Conservation (phyloP, 2,888 invertebrate species). For the Polymixis lichenea region DNA sequence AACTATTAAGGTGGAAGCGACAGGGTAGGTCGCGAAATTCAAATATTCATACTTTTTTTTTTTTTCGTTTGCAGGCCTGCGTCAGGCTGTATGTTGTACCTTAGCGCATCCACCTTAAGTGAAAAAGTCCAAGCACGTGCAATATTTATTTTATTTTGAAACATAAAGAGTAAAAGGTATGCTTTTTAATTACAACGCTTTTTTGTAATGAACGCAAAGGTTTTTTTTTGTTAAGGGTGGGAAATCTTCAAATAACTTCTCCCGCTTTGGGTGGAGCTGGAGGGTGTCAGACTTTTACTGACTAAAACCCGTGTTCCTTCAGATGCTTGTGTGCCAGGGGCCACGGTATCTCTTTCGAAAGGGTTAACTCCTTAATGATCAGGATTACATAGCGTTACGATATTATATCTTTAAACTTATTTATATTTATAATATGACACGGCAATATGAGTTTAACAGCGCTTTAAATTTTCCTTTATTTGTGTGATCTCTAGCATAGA, state of each 20-base stretch:
- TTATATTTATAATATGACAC: conserved; percentile 42
- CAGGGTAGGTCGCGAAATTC: too few species aligned
- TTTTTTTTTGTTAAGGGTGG: too few species aligned
- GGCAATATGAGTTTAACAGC: conserved; percentile 49
- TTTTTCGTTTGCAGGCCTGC: too few species aligned
- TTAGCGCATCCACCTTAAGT: not conserved
- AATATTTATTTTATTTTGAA: conserved; percentile 45
- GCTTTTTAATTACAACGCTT: conserved; percentile 39
- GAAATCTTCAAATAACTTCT: too few species aligned
- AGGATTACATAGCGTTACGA: conserved; percentile 48
- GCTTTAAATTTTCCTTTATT: conserved; percentile 45
- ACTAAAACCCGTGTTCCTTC: too few species aligned
- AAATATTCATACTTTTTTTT: too few species aligned
- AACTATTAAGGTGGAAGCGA: conserved; percentile 3
- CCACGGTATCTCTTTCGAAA: too few species aligned
- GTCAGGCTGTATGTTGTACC: too few species aligned
- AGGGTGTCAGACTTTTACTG: too few species aligned
- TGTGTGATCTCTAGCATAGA: conserved; percentile 58
- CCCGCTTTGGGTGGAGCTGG: too few species aligned
- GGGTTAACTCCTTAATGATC: conserved; percentile 29
- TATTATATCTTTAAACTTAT: conserved; percentile 24
- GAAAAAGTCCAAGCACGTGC: conserved; percentile 18
- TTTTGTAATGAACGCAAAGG: conserved; percentile 11
- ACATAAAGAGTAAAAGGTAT: conserved; percentile 30
- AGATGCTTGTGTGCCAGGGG: too few species aligned